Base-by-base conservation (phyloP, 2,888 invertebrate species). In the Emmelina monodactyla region DNA sequence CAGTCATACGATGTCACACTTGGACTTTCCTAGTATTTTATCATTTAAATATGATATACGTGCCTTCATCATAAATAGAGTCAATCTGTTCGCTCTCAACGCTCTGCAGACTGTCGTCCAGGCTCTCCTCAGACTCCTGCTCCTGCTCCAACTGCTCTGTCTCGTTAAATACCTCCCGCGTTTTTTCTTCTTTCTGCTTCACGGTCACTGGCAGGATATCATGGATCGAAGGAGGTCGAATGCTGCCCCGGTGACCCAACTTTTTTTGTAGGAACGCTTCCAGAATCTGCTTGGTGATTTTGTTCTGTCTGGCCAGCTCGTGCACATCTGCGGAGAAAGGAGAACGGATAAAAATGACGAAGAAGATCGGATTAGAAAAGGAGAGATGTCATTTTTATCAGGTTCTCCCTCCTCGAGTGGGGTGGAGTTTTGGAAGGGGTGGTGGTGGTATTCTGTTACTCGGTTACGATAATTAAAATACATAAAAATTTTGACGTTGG, bases 221-320 rank as follows among this genome's bases (percentile, higher is more conserved):
- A 41, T 83, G 82, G 22, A 88, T 81, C 1, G 87, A 85, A 2
- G 88, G 88, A 1, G 78, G 72, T 37, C 65, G 70, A 29, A 84
- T 53, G 49, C 64, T 47, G 45, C 58, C 58, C 55, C 57, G 73
- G 45, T 88, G 81, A 35, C 88, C 88, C 30, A 89, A 60, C 29
- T 85, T 84, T 56, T 87, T 84, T 62, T 89, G 88, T 43, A 89
- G 72, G 55, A 83, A 89, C 39, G 87, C 88, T 55, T 88, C 87
- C 45, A 89, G 81, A 46, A 89, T 88, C 76, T 88, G 88, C 67
- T 87, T 85, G 19, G 89, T 89, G 62, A 89, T 89, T 64, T 84
- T 83, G 78, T 89, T 89, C 81, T 89, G 88, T 43, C 88, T 76
- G 51, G 85, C 86, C 63, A 89, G 65, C 65, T 89, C 88, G 47